These are phyloP conservation scores for Nomada lathburiana DNA, from an alignment of 2,888 invertebrate species.

Conservation along the genomic window DNA sequence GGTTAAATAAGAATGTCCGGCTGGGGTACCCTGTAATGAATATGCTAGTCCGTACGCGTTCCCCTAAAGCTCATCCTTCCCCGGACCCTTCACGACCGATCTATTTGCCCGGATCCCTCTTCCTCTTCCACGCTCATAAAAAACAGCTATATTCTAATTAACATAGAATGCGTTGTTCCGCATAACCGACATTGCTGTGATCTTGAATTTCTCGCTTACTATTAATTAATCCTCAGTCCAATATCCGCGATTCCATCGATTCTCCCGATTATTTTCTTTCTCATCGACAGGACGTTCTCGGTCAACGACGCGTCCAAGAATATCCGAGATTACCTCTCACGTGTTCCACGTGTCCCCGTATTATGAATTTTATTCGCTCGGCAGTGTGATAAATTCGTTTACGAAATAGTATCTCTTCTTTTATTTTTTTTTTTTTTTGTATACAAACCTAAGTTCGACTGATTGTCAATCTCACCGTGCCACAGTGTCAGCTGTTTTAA, in stretches of 20 bases:
- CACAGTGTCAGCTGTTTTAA: constrained; percentile 15
- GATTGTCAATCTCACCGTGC: constrained; percentile 25
- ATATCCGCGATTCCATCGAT: background rate
- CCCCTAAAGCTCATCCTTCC: constrained; percentile 66
- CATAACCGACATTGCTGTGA: constrained; percentile 53
- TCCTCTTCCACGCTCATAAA: constrained; percentile 85
- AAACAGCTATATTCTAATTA: constrained; percentile 84
- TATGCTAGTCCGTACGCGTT: constrained; percentile 76
- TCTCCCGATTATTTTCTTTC: background rate
- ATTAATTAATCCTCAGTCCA: background rate
- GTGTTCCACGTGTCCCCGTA: background rate
- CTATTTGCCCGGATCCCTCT: constrained; percentile 79
- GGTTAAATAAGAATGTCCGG: constrained; percentile 84
- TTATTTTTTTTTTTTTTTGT: too few relatives aligned
- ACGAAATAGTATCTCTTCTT: background rate
- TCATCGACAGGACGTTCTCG: background rate
- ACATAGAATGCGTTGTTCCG: constrained; percentile 76
- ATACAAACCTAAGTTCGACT: constrained; percentile 46
- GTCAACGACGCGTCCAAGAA: constrained; percentile 5
- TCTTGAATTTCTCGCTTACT: constrained; percentile 35
- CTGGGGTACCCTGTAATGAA: constrained; percentile 83
- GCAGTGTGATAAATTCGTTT: background rate
- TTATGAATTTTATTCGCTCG: too few relatives aligned
- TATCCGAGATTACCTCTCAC: constrained; percentile 1
- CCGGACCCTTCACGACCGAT: constrained; percentile 67